Evolutionary conservation across 1,140 invertebrate species (phyloP).

Genomic region (Semibalanus balanoides): DNA sequence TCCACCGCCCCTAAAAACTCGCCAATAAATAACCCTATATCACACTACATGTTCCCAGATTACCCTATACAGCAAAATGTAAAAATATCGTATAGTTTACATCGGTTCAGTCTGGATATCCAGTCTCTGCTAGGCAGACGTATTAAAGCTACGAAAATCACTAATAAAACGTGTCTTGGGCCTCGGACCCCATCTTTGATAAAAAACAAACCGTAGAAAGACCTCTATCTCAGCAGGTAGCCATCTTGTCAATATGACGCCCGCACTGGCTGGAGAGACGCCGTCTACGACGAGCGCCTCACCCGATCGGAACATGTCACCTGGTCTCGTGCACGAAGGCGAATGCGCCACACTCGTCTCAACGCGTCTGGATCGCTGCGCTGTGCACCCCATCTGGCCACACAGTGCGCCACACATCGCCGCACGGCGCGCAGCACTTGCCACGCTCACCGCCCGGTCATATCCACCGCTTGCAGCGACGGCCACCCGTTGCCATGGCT

Average conservation of each 20-base stretch:
- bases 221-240: neutral
- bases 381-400: too few species aligned
- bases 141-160: conserved; percentile 1
- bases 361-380: too few species aligned
- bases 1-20: neutral
- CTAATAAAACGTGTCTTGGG: neutral
- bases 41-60: conserved; percentile 1
- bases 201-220: conserved; percentile 2
- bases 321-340: neutral
- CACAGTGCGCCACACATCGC: too few species aligned
- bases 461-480: neutral
- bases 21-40: conserved; percentile 2
- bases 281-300: neutral
- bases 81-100: conserved; percentile 1
- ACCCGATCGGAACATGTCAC: neutral
- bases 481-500: neutral
- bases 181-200: neutral
- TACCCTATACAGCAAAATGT: neutral
- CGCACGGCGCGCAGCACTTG: too few species aligned
- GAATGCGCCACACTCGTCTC: too few species aligned
- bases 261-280: neutral
- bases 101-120: neutral
- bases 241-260: neutral
- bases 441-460: neutral
- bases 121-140: neutral